Base-by-base conservation (phyloP, 2,797 vertebrate species). In the Cossypha heuglini region DNA sequence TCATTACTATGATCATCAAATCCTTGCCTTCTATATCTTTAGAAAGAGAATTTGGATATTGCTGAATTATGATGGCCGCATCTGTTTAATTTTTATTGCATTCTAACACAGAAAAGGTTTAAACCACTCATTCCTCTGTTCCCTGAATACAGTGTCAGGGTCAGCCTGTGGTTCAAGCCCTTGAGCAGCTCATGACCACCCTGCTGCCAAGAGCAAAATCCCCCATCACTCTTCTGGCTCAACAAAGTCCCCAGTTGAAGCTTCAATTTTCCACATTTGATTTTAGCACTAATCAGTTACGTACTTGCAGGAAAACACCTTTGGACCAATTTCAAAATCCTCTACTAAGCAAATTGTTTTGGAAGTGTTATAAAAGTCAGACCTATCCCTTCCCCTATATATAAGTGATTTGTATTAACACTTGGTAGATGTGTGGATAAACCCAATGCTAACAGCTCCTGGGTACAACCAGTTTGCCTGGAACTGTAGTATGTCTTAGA, bases 221-320 rank as follows among this genome's bases (percentile, higher is more conserved):
- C 16, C 16, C 8, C 57, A 54, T 69, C 51, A 22, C 24, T 68
- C 54, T 68, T 75, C 38, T 75, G 29, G 14, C 19, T 71, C 38
- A 31, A 11, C 16, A 54, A 66, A 69, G 10, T 6, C 6, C 5
- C n/a, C 31, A 55, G 7, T 5, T 0, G 0, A 72, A 68, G 3
- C 5, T 76, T 61, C 19, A 8, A 4, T 58, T 76, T 52, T 49
- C 35, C 33, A 40, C 35, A 16, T 8, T 51, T 37, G 20, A 77
- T 59, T 86, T 90, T 52, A 80, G 28, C 17, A 64, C 11, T 76
- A 45, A 54, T 28, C 21, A 19, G 33, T n/a, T 42, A 33, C 8
- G 24, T 16, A 42, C 4, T 69, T 62, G 2, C 45, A 71, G 57
- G 24, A 84, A 88, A 93, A 33, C 11, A 62, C 12, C 16, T 59